Percentiles rank a stretch among this genome's conserved stretches.
Conservation (phyloP, 35 echinoderm and acorn worm species). For the Hemicentrotus pulcherrimus region DNA sequence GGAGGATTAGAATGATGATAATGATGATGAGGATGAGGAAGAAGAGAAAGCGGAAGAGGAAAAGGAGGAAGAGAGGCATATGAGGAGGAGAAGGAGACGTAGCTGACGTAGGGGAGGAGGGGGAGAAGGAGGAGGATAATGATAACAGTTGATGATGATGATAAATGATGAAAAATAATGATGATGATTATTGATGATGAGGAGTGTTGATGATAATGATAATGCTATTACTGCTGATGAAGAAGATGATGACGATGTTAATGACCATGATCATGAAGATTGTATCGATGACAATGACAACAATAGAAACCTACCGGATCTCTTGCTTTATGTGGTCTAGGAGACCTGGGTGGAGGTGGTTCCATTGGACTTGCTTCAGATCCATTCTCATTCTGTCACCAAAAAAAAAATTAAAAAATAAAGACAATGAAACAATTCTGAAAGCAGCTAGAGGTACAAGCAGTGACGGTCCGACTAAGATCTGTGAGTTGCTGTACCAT, state of each 20-base stretch:
- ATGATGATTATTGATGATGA: not conserved
- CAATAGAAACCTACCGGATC: not conserved
- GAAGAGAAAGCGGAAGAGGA: too few relatives aligned
- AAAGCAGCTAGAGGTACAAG: too few relatives aligned
- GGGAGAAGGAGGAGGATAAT: not conserved
- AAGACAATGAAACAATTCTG: not conserved
- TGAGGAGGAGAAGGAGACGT: too few relatives aligned
- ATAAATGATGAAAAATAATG: not conserved
- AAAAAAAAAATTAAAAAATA: not conserved
- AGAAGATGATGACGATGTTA: not conserved
- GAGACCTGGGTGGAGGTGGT: not conserved
- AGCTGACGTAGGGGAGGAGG: too few relatives aligned
- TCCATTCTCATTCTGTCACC: constrained; percentile 9
- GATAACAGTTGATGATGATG: not conserved
- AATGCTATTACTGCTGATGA: not conserved
- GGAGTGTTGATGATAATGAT: not conserved
- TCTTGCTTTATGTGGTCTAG: not conserved
- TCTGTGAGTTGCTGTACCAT: too few relatives aligned
- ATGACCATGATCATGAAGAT: not conserved
- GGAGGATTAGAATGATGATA: not conserved
- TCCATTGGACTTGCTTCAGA: not conserved
- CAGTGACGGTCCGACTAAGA: too few relatives aligned
- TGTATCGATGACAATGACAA: not conserved
- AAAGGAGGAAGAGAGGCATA: too few relatives aligned
- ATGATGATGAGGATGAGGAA: too few relatives aligned